These are phyloP conservation scores for Macropodus opercularis DNA, from an alignment of 2,797 vertebrate species.

Conservation along the genomic window DNA sequence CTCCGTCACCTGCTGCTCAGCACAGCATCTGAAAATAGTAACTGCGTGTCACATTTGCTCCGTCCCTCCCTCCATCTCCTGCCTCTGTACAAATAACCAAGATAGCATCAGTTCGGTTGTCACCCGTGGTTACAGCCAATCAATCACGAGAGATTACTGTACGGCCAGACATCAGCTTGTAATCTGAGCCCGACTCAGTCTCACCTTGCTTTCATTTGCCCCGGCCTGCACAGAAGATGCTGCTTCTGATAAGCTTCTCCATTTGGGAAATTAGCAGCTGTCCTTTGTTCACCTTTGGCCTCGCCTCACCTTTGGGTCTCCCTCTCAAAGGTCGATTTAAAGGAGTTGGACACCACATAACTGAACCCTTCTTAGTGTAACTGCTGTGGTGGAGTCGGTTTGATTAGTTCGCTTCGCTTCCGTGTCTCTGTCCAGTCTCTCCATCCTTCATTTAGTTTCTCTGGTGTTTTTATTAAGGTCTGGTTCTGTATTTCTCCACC, in stretches of 20 bases:
- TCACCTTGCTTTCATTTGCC: constrained; percentile 46
- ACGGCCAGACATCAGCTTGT: constrained; percentile 46
- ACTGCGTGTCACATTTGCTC: constrained; percentile 7
- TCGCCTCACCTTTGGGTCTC: constrained; percentile 23
- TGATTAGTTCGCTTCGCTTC: not conserved
- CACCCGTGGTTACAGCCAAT: constrained; percentile 51
- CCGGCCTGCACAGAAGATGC: constrained; percentile 40
- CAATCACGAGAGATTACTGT: constrained; percentile 27
- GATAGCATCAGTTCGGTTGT: constrained; percentile 53
- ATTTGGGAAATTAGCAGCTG: constrained; percentile 50
- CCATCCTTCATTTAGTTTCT: not conserved
- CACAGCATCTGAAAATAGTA: constrained; percentile 36
- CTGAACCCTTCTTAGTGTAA: too few relatives aligned
- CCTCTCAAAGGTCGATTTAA: too few relatives aligned
- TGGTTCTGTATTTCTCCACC: constrained; percentile 28
- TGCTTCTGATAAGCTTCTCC: constrained; percentile 55
- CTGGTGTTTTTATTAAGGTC: constrained; percentile 1
- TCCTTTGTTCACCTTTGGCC: constrained; percentile 33
- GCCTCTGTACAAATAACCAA: constrained; percentile 8
- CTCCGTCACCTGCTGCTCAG: constrained; percentile 47
- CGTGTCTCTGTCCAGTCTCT: not conserved
- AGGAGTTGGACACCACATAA: too few relatives aligned
- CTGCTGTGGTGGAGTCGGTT: not conserved
- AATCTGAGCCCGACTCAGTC: constrained; percentile 53
- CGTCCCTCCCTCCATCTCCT: not conserved